Evolutionary conservation across 1,140 invertebrate species (phyloP).

Genomic region (Nomia melanderi): DNA sequence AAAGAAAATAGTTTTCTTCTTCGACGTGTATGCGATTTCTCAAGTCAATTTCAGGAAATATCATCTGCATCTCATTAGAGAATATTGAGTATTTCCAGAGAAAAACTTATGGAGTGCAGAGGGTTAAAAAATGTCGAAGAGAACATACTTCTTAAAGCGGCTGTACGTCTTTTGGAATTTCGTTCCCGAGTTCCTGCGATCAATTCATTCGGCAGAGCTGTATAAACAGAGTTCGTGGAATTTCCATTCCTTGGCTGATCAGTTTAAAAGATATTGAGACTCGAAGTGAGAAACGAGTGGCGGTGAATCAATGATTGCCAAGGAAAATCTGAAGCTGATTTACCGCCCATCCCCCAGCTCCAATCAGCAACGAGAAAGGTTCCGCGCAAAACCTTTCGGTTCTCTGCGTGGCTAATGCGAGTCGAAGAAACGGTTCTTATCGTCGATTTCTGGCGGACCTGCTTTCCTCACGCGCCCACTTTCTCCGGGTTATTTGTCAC

Average conservation of each 20-base stretch:
- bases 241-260: background rate
- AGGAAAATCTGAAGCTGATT: background rate
- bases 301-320: background rate
- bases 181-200: no score
- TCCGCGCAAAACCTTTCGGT: background rate
- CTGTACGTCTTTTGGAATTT: no score
- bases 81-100: no score
- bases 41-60: no score
- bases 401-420: background rate
- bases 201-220: no score
- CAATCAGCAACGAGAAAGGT: background rate
- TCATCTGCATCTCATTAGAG: no score
- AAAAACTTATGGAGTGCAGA: no score
- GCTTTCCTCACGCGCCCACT: background rate
- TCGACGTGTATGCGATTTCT: no score
- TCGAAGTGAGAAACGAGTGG: background rate
- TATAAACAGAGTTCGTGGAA: background rate
- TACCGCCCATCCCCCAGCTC: background rate
- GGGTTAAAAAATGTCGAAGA: no score
- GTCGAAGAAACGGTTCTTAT: background rate
- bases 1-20: no score
- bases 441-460: background rate
- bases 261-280: background rate
- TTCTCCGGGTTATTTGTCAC: conserved; percentile 27
- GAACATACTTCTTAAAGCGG: no score